Evolutionary conservation across 2,113 vertebrate genomes (phyloP).

Genomic region (Sceloporus tristichus): DNA sequence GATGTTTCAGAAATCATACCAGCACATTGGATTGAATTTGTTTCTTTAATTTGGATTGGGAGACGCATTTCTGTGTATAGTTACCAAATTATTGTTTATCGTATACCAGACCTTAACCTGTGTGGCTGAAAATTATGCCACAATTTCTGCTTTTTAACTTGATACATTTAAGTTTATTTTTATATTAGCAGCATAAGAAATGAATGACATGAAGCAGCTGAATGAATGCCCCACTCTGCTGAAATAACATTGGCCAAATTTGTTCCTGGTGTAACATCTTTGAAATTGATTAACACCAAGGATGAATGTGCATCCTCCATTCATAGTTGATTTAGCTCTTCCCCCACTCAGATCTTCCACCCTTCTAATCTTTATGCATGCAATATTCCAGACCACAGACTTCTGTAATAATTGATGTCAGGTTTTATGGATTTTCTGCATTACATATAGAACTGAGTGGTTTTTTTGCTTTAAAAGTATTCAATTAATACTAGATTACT

Average conservation of each 20-base stretch:
- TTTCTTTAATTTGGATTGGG: background rate
- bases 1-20: background rate
- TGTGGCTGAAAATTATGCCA: background rate
- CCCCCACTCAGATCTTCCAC: background rate
- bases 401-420: slow-evolving; percentile 55
- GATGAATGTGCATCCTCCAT: slow-evolving; percentile 15
- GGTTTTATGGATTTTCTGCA: slow-evolving; percentile 61
- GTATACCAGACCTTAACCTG: background rate
- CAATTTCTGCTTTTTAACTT: background rate
- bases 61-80: background rate
- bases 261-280: slow-evolving; percentile 18
- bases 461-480: slow-evolving; percentile 66
- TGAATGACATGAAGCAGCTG: background rate
- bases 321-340: slow-evolving; percentile 37
- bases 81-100: background rate
- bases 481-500: slow-evolving; percentile 55
- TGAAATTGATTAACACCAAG: background rate
- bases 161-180: background rate
- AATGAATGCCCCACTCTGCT: slow-evolving; percentile 5
- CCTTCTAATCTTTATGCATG: slow-evolving; percentile 43
- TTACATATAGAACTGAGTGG: slow-evolving; percentile 54
- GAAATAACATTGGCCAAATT: slow-evolving; percentile 20
- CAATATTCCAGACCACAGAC: slow-evolving; percentile 51
- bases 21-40: background rate
- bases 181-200: background rate